These are phyloP conservation scores for Dreissena polymorpha DNA, from an alignment of 1,140 invertebrate species.

Conservation along the genomic window DNA sequence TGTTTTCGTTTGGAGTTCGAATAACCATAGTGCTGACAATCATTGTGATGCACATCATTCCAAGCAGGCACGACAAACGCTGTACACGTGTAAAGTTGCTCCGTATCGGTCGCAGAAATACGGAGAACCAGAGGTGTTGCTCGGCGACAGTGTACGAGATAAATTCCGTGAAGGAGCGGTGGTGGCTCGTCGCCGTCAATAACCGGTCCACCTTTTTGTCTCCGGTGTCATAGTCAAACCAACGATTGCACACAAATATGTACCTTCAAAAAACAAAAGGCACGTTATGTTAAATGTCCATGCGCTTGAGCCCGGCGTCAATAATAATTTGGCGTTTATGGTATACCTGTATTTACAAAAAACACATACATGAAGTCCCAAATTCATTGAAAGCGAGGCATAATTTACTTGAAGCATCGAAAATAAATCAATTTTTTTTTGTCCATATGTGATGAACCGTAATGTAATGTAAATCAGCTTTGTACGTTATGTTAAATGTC, in stretches of 20 bases:
- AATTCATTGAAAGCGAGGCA: no score
- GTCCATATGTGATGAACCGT: no score
- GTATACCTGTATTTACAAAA: no score
- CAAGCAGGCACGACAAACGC: conserved; percentile 69
- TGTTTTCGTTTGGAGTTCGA: conserved; percentile 17
- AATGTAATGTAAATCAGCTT: no score
- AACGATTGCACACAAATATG: conserved; percentile 74
- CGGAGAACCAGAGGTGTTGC: conserved; percentile 62
- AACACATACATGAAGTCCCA: no score
- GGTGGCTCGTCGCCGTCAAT: conserved; percentile 66
- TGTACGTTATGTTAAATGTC: no score
- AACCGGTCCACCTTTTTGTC: conserved; percentile 74
- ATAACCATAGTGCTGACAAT: conserved; percentile 75
- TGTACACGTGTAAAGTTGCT: conserved; percentile 67
- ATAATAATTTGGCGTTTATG: no score
- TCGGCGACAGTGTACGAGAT: conserved; percentile 69
- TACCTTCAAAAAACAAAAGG: conserved; percentile 63
- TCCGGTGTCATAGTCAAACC: conserved; percentile 76
- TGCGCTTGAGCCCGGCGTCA: background rate
- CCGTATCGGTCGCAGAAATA: conserved; percentile 47
- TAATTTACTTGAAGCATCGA: no score
- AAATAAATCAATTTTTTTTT: no score
- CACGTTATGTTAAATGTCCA: background rate
- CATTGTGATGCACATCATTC: conserved; percentile 73
- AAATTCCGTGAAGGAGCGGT: conserved; percentile 77